Percentiles rank a stretch among this genome's conserved stretches.
phyloP scores from a whole-genome alignment of 2,888 invertebrate species.

The Dermolepida albohirtum region DNA sequence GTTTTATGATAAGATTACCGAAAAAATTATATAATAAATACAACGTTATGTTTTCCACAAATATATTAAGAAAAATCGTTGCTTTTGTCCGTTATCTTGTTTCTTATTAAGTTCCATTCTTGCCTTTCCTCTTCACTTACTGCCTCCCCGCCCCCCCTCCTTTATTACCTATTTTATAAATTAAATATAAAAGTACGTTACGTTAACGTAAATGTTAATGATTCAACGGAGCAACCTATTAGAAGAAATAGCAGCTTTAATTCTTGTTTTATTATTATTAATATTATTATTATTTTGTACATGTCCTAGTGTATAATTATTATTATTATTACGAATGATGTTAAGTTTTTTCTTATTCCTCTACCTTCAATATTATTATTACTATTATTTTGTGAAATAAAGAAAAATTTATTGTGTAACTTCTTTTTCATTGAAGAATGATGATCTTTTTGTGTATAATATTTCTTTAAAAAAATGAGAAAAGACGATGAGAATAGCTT shows the following conservation, averaged over 20 bases:
- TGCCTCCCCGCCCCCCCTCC: neutral
- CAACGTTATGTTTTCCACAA: too few species aligned
- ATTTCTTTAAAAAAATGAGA: neutral
- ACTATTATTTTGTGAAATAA: slow-evolving; percentile 7
- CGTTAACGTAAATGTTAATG: slow-evolving; percentile 31
- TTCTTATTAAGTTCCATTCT: neutral
- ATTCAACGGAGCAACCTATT: slow-evolving; percentile 8
- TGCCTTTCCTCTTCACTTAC: neutral
- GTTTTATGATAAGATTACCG: too few species aligned
- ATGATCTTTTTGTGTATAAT: slow-evolving; percentile 13
- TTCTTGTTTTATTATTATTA: slow-evolving; percentile 30
- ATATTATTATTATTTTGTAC: slow-evolving; percentile 37
- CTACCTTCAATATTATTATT: slow-evolving; percentile 12
- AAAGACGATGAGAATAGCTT: slow-evolving; percentile 12
- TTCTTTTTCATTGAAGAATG: too few species aligned
- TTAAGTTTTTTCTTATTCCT: too few species aligned
- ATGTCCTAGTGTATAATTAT: slow-evolving; percentile 27
- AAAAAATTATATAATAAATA: too few species aligned
- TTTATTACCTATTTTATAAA: neutral
- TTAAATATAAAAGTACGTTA: slow-evolving; percentile 27
- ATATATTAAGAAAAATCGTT: too few species aligned
- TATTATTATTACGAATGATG: slow-evolving; percentile 15
- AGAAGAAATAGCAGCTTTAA: slow-evolving; percentile 32
- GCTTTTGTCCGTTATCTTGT: neutral
- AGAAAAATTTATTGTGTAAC: too few species aligned